Conservation (phyloP, 2,888 invertebrate species). For the Patella depressa region DNA sequence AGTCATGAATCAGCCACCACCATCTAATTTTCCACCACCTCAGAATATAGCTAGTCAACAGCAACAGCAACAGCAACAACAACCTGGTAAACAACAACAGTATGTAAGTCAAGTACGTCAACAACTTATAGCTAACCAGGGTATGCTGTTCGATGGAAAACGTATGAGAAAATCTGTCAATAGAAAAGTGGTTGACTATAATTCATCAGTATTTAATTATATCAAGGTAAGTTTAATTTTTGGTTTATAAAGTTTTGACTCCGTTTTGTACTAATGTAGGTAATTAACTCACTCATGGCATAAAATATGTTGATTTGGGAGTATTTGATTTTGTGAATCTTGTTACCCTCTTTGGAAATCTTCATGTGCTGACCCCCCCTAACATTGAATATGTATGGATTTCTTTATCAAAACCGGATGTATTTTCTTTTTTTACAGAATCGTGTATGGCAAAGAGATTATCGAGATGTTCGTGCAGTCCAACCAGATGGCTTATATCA, state of each 20-base stretch:
- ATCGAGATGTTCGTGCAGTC: constrained; percentile 87
- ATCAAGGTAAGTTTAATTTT: constrained; percentile 79
- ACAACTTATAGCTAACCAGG: constrained; percentile 29
- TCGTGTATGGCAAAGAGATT: constrained; percentile 95
- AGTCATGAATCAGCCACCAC: no score
- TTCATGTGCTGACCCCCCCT: no score
- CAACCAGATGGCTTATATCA: constrained; percentile 97
- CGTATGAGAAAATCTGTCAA: constrained; percentile 94
- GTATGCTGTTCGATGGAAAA: constrained; percentile 82
- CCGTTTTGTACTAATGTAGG: neutral
- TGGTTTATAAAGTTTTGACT: neutral
- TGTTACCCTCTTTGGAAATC: no score
- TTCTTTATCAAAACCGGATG: no score
- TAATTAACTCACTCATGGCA: neutral
- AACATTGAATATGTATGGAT: no score
- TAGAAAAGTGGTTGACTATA: constrained; percentile 98
- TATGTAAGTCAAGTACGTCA: constrained; percentile 22
- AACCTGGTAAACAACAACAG: neutral
- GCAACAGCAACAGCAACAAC: no score
- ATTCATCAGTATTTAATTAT: constrained; percentile 92
- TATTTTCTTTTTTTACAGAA: constrained; percentile 74
- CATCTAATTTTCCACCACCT: no score
- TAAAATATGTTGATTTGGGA: neutral
- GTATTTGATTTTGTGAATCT: no score
- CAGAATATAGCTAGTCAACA: no score